phyloP scores from a whole-genome alignment of 2,797 vertebrate species.

The Rhabdophis nuchalis region DNA sequence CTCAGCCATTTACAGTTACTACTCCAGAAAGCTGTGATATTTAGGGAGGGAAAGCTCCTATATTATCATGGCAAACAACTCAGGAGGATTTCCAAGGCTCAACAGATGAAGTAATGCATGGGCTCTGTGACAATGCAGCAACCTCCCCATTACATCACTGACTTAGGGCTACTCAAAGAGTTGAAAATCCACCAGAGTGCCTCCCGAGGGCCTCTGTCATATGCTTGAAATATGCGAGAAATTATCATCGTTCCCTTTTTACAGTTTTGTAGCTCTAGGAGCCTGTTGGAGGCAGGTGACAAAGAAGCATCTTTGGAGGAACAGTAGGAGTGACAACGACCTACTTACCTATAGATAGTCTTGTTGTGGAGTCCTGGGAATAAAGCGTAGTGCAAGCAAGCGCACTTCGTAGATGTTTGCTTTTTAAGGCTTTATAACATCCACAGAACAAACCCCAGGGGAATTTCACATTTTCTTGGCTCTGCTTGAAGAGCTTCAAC shows the following conservation, averaged over 20 bases:
- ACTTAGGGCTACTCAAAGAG: not conserved
- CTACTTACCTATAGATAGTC: not conserved
- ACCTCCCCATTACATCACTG: not conserved
- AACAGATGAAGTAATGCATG: not conserved
- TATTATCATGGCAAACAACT: not conserved
- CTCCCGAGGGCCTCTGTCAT: not conserved
- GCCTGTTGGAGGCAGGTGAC: not conserved
- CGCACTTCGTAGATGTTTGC: not conserved
- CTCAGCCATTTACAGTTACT: not conserved
- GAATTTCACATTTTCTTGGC: constrained; percentile 12
- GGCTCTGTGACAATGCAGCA: not conserved
- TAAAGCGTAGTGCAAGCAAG: not conserved
- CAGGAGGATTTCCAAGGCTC: not conserved
- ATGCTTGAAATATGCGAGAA: not conserved
- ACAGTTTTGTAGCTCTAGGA: not conserved
- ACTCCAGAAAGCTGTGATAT: not conserved
- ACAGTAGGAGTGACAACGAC: not conserved
- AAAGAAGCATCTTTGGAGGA: not conserved
- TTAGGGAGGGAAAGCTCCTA: not conserved
- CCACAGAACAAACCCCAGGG: not conserved
- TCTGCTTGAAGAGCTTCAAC: not conserved
- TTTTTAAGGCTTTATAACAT: not conserved
- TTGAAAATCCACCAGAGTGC: not conserved
- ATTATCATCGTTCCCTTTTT: not conserved
- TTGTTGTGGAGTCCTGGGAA: not conserved